Percentiles rank a stretch among this genome's conserved stretches.
Conservation (phyloP, 2,797 vertebrate genomes). For the Schizopygopsis pylzovi region DNA sequence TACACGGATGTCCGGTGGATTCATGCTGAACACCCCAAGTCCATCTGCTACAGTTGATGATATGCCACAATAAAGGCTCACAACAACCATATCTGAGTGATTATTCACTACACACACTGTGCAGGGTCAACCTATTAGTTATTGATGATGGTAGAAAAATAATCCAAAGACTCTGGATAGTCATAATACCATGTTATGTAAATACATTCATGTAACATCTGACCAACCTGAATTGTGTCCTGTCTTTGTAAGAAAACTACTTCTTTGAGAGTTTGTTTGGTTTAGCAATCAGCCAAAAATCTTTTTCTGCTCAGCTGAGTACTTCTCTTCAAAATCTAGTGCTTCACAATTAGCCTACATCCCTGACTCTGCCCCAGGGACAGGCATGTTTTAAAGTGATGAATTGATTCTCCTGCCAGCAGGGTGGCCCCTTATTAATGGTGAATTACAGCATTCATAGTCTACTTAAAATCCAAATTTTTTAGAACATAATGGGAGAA, state of each 20-base stretch:
- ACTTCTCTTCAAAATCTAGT: slow-evolving; percentile 33
- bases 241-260: slow-evolving; percentile 23
- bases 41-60: slow-evolving; percentile 55
- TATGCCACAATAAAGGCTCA: slow-evolving; percentile 15
- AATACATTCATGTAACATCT: background rate
- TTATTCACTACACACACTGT: background rate
- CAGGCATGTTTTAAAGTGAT: slow-evolving; percentile 32
- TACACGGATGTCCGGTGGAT: slow-evolving; percentile 7
- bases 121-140: background rate
- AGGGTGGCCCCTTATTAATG: slow-evolving; percentile 16
- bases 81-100: slow-evolving; percentile 27
- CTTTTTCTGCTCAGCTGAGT: slow-evolving; percentile 22
- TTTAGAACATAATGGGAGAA: slow-evolving; percentile 16
- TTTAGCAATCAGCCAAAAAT: slow-evolving; percentile 32
- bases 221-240: slow-evolving; percentile 7
- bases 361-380: slow-evolving; percentile 31
- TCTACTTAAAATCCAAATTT: slow-evolving; percentile 2
- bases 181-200: background rate
- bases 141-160: background rate
- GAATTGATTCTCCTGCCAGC: slow-evolving; percentile 10
- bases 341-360: slow-evolving; percentile 40
- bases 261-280: slow-evolving; percentile 21
- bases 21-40: slow-evolving; percentile 43
- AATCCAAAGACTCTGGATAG: background rate
- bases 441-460: slow-evolving; percentile 21